Percentiles rank a stretch among this genome's conserved stretches.
phyloP scores from a whole-genome alignment of 1,140 invertebrate species.

The Atta texana region DNA sequence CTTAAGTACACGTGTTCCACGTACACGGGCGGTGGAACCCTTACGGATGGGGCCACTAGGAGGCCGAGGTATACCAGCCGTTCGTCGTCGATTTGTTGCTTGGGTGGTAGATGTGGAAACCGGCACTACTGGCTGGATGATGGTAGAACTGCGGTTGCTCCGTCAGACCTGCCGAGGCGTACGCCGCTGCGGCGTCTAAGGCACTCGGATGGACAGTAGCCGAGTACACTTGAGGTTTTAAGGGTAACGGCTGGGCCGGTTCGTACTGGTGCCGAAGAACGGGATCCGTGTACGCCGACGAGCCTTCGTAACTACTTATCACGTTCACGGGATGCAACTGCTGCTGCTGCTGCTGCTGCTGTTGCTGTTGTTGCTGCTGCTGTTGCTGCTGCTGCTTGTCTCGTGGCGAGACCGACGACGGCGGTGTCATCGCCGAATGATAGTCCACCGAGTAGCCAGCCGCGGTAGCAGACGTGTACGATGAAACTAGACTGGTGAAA shows the following conservation, averaged over 20 bases:
- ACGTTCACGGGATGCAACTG: constrained; percentile 77
- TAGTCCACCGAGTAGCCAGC: constrained; percentile 92
- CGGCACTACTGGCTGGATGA: constrained; percentile 90
- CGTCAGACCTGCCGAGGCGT: constrained; percentile 86
- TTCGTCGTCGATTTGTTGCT: constrained; percentile 88
- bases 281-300: constrained; percentile 83
- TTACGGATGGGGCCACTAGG: constrained; percentile 80
- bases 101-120: constrained; percentile 96
- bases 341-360: constrained; percentile 84
- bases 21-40: constrained; percentile 30
- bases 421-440: constrained; percentile 97
- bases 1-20: constrained; percentile 81
- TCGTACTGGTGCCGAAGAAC: constrained; percentile 89
- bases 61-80: constrained; percentile 85
- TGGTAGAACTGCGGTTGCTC: constrained; percentile 95
- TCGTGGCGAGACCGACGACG: constrained; percentile 96
- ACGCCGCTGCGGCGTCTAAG: constrained; percentile 87
- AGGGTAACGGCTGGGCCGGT: constrained; percentile 91
- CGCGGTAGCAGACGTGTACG: constrained; percentile 86
- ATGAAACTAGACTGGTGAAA: constrained; percentile 88
- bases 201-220: constrained; percentile 87
- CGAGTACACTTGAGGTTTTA: constrained; percentile 96
- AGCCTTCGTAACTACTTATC: constrained; percentile 79
- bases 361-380: constrained; percentile 83
- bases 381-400: constrained; percentile 90